Conservation (phyloP, 2,797 vertebrate genomes). For the Brotula barbata region DNA sequence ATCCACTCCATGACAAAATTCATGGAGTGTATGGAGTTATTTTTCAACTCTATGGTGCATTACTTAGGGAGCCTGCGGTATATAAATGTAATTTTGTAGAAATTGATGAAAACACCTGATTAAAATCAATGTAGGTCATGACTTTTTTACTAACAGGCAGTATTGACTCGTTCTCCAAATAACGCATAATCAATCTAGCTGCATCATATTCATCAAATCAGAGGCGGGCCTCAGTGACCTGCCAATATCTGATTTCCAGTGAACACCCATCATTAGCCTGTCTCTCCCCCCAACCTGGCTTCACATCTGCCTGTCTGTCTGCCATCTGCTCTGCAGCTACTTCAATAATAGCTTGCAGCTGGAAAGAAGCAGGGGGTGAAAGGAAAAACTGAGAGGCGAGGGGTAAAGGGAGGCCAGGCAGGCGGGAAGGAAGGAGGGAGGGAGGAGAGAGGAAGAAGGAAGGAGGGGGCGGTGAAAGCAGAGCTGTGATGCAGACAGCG, state of each 20-base stretch:
- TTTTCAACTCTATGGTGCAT: too few relatives aligned
- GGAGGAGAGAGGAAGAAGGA: constrained; percentile 31
- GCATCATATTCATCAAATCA: background rate
- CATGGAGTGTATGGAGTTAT: too few relatives aligned
- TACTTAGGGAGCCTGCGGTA: too few relatives aligned
- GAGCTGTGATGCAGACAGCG: constrained; percentile 75
- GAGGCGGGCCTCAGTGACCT: background rate
- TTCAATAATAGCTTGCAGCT: constrained; percentile 73
- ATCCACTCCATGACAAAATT: too few relatives aligned
- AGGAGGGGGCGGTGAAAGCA: constrained; percentile 67
- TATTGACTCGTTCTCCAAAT: background rate
- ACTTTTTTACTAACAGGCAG: background rate
- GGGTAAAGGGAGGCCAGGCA: constrained; percentile 47
- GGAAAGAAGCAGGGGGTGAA: constrained; percentile 53
- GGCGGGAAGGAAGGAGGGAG: constrained; percentile 20
- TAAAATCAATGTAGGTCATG: background rate
- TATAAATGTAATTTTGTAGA: too few relatives aligned
- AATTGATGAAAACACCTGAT: background rate
- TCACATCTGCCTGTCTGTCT: constrained; percentile 47
- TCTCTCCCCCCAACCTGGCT: background rate
- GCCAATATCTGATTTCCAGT: background rate
- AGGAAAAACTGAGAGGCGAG: constrained; percentile 37
- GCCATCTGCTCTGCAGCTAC: constrained; percentile 63
- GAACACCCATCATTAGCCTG: background rate
- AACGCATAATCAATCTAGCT: constrained; percentile 20